These are phyloP conservation scores for Sphaerodactylus townsendi DNA, from an alignment of 2,113 vertebrate species.

Conservation along the genomic window DNA sequence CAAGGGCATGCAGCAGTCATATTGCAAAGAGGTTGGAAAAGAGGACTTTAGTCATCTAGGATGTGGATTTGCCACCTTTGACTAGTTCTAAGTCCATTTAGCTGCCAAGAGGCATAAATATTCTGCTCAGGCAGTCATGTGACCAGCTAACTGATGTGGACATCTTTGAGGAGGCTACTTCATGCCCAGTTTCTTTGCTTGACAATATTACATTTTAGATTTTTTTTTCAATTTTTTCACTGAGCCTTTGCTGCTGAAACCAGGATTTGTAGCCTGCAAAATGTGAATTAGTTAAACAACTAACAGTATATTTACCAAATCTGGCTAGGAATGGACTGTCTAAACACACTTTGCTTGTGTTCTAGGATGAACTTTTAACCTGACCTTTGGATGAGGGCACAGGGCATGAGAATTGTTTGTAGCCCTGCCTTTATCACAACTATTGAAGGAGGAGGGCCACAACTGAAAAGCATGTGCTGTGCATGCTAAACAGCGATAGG, in stretches of 20 bases:
- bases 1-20: neutral
- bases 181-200: neutral
- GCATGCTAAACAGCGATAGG: neutral
- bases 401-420: neutral
- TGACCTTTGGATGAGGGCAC: neutral
- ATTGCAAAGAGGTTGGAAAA: rapidly evolving
- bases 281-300: neutral
- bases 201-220: neutral
- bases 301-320: neutral
- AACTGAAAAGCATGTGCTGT: neutral
- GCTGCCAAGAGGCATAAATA: constrained; percentile 17
- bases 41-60: constrained; percentile 32
- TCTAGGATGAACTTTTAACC: neutral
- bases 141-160: neutral
- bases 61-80: constrained; percentile 46
- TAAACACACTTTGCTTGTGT: constrained; percentile 17
- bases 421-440: neutral
- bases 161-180: neutral
- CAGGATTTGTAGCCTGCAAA: neutral
- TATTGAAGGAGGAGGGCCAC: neutral
- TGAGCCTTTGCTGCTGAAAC: neutral
- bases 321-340: neutral
- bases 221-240: constrained; percentile 11
- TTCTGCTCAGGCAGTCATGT: neutral
- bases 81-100: constrained; percentile 37